Base-by-base conservation (phyloP, 2,113 vertebrate genomes). In the Corapipo altera region DNA sequence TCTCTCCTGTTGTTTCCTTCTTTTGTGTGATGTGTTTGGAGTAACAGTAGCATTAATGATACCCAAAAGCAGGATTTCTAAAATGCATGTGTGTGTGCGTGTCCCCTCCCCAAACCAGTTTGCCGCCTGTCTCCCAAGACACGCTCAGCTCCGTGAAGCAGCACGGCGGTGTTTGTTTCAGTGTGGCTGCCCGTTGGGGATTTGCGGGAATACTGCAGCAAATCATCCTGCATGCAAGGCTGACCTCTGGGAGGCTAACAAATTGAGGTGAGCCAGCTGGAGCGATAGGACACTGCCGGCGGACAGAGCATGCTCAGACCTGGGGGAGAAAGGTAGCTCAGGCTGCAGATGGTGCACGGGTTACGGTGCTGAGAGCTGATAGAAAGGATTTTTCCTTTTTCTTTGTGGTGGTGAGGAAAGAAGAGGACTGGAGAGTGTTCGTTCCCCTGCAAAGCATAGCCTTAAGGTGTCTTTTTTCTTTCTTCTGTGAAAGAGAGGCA, bases 211-310 rank as follows among this genome's bases (percentile, higher is more conserved):
- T 44, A 90, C 91, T 96, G 96, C 96, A 97, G 97, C 90, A 97
- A 96, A 96, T 94, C 95, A 95, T 96, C 93, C 88, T 80, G 90
- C 90, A 91, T 92, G 91, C 88, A 92, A 82, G 89, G 85, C 90
- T 96, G 97, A 97, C 97, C 96, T 97, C 96, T 86, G 95, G 96
- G 97, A 96, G 73, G 94, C 97, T 95, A 83, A 94, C 96, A 97
- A 96, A 97, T 97, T 96, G 97, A 96, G 96, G 96, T 96, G 97
- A 97, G 95, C 91, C 94, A 87, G 95, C 96, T 91, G 94, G 95
- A 97, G 96, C 62, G 58, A 46, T 72, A 96, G 97, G 97, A 97
- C 88, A 94, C 71, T 51, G 85, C 92, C 24, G 80, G 28, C 85
- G 78, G 62, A 91, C 51, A 12, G 97, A 97, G 97, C 97, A 97